A percentile compares a stretch with the other conserved stretches of the same genome.
Evolutionary conservation across 2,797 vertebrate species (phyloP).

Genomic region (Gymnoscopelus braueri): DNA sequence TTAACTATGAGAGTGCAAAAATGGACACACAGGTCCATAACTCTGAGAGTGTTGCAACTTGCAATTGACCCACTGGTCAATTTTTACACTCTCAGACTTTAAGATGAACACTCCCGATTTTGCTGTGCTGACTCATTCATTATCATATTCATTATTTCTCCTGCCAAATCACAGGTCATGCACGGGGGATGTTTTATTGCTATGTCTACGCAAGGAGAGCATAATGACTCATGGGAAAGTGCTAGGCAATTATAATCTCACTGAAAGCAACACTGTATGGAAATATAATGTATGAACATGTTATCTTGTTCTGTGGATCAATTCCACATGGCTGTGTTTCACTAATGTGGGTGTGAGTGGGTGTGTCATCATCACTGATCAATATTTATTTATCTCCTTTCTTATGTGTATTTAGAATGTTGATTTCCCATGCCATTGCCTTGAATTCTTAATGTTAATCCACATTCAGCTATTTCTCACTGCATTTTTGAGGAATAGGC

Average conservation of each 20-base stretch:
- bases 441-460: too few species aligned
- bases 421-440: too few species aligned
- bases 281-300: conserved; percentile 7
- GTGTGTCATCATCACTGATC: background rate
- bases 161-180: background rate
- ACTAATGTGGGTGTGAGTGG: background rate
- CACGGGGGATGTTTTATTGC: background rate
- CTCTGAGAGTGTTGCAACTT: too few species aligned
- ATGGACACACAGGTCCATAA: too few species aligned
- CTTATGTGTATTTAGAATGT: too few species aligned
- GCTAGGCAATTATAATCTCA: background rate
- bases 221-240: background rate
- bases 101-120: too few species aligned
- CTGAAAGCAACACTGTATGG: background rate
- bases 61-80: too few species aligned
- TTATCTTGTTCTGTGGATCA: conserved; percentile 13
- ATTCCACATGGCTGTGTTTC: background rate
- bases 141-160: background rate
- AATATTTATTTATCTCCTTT: too few species aligned
- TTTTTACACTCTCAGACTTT: too few species aligned
- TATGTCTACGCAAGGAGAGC: background rate
- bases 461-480: too few species aligned
- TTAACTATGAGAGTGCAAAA: too few species aligned
- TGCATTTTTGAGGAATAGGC: too few species aligned
- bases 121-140: conserved; percentile 1